Conservation (phyloP, 1,140 invertebrate genomes). For the Yoshiicerus persimilis region DNA sequence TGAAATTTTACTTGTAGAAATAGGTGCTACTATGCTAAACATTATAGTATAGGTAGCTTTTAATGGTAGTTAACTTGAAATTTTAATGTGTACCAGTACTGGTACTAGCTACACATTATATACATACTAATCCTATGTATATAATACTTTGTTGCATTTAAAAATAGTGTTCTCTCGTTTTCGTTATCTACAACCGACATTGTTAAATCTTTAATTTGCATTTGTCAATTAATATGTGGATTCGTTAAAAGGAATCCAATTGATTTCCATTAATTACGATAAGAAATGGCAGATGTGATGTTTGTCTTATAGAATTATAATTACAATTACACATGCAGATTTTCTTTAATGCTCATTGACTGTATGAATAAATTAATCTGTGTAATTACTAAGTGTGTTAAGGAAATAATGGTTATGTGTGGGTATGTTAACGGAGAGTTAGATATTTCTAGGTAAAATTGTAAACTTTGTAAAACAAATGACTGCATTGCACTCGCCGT, state of each 20-base stretch:
- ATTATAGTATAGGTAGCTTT: background rate
- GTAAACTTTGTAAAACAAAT: slow-evolving; percentile 2
- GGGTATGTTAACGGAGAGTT: no score
- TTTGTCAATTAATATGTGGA: no score
- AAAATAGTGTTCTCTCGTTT: background rate
- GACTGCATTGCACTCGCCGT: slow-evolving; percentile 6
- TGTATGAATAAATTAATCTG: background rate
- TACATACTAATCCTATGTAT: background rate
- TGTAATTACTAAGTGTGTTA: background rate
- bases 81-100: background rate
- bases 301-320: background rate
- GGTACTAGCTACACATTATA: background rate
- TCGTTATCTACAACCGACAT: no score
- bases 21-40: background rate
- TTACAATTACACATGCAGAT: background rate
- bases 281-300: background rate
- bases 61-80: background rate
- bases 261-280: background rate
- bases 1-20: background rate
- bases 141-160: background rate
- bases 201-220: no score
- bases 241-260: no score
- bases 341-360: background rate
- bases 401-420: background rate
- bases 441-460: background rate